phyloP scores from a whole-genome alignment of 2,113 vertebrate genomes.

The Neodon shergylaensis region DNA sequence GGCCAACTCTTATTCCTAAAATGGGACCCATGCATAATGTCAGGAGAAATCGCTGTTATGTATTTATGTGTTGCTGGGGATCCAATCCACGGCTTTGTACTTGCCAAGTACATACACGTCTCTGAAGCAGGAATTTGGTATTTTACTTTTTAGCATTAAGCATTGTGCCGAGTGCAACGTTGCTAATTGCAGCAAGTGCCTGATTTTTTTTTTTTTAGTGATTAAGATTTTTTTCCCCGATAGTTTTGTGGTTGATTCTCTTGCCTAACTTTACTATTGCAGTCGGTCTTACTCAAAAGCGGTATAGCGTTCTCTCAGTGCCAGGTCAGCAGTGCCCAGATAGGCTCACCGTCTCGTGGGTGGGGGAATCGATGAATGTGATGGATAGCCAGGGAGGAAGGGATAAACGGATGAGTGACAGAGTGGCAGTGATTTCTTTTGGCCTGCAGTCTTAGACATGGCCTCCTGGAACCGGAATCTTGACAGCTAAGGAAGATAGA shows the following conservation, averaged over 20 bases:
- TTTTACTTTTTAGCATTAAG: not conserved
- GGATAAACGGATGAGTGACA: not conserved
- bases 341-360: not conserved
- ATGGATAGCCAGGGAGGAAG: not conserved
- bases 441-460: not conserved
- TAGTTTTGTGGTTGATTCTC: not conserved
- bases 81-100: not conserved
- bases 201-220: not conserved
- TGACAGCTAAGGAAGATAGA: not conserved
- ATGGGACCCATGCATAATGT: not conserved
- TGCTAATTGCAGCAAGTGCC: not conserved
- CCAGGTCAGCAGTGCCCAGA: not conserved
- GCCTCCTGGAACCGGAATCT: not conserved
- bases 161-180: not conserved
- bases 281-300: not conserved
- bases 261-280: not conserved
- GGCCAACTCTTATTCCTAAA: conserved; percentile 1
- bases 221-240: not conserved
- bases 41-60: not conserved
- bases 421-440: not conserved
- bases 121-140: not conserved
- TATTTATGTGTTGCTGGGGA: not conserved
- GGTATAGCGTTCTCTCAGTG: not conserved
- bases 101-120: not conserved
- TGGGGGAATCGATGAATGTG: not conserved